A percentile compares a stretch with the other conserved stretches of the same genome.
Evolutionary conservation across 1,140 invertebrate species (phyloP).

Genomic region (Elymnias hypermnestra): DNA sequence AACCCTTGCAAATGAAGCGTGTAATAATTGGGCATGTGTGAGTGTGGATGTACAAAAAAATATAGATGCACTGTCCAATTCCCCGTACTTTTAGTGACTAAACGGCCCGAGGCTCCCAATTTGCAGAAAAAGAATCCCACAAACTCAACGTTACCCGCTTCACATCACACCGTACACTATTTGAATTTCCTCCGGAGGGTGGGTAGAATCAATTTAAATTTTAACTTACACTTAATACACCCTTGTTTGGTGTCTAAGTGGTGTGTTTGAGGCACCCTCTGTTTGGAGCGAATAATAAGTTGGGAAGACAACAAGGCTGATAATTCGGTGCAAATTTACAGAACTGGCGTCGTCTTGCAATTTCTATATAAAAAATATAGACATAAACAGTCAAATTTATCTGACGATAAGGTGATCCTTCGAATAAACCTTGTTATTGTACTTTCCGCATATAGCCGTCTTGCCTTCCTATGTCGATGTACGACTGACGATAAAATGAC

Average conservation of each 20-base stretch:
- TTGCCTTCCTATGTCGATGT: no score
- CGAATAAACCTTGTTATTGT: no score
- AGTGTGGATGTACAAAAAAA: constrained; percentile 26
- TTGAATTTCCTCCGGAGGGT: constrained; percentile 68
- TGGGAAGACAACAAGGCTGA: constrained; percentile 59
- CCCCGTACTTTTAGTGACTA: constrained; percentile 55
- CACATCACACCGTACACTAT: constrained; percentile 70
- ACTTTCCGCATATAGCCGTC: no score
- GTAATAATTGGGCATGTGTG: constrained; percentile 40
- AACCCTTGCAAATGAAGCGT: constrained; percentile 57
- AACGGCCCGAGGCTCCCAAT: constrained; percentile 68
- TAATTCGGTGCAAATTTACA: constrained; percentile 35
- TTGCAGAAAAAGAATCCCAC: constrained; percentile 71
- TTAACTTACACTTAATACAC: constrained; percentile 75
- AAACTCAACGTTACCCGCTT: constrained; percentile 57
- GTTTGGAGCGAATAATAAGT: constrained; percentile 69
- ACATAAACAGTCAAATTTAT: no score
- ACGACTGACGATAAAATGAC: no score
- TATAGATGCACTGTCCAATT: constrained; percentile 38
- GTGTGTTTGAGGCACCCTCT: constrained; percentile 71
- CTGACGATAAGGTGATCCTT: no score
- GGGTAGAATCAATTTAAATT: constrained; percentile 75
- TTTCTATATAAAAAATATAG: no score
- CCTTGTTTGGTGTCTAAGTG: constrained; percentile 75
- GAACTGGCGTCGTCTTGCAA: constrained; percentile 19